Evolutionary conservation across 2,888 invertebrate genomes (phyloP), one percentile per base, ranked within the genome.

Genomic region (Phymatocera aterrima): DNA sequence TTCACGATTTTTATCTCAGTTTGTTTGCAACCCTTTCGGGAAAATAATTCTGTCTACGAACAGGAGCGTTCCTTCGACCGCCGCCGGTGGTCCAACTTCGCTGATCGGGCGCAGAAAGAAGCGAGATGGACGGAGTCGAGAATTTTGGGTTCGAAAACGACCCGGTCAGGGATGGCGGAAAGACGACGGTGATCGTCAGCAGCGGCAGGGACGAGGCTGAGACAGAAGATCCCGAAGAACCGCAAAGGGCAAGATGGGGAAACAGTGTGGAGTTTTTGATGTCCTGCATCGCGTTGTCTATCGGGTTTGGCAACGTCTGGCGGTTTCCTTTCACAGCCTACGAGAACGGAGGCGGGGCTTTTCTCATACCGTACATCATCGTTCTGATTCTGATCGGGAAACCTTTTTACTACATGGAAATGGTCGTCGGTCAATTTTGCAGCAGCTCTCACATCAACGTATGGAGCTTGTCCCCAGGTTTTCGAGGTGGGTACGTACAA

Each of bases 381-480:
- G 92, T 94, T 3, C 88, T 94, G 46, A 88, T 93, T 34, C 85
- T 94, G 78, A 92, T 94, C 81, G 95, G 95, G 78, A 93, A 95
- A 82, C 96, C 96, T 0, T 93, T 97, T 91, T 96, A 96, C 89
- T 96, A 95, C 87, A 91, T 97, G 88, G 96, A 97, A 91, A 94
- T 96, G 92, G 92, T 94, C 10, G 87, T 97, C 28, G 97, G 97
- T n/a, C 97, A 97, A 88, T 97, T 96, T 87, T 94, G 94, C 80
- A 94, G 95, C 79, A 93, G 93, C 83, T 96, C 96, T 81, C 94
- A 95, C 2, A 94, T 96, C 0, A 94, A 94, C 88, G 93, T 96
- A 54, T 78, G 78, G 78, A 94, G 94, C 80, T 91, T 94, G 80
- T 91, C 92, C 5, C 96, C 96, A 0, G 93, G 94, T 1, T 93